phyloP scores from a whole-genome alignment of 2,113 vertebrate species.

The Gadus macrocephalus region DNA sequence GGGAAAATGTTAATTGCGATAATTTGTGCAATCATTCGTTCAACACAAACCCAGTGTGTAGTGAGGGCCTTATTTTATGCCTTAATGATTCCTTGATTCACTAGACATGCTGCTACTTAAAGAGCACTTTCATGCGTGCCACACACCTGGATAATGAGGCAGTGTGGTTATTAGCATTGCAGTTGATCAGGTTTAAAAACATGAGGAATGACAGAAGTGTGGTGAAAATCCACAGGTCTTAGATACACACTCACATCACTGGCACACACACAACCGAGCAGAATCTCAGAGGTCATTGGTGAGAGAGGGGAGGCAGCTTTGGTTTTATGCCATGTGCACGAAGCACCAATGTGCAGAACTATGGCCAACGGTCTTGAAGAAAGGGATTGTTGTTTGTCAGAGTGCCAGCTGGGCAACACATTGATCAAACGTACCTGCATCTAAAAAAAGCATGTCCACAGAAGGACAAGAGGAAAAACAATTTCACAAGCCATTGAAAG shows the following conservation, averaged over 20 bases:
- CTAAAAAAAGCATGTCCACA: slow-evolving; percentile 12
- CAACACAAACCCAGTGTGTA: not conserved
- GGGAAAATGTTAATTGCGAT: too few relatives aligned
- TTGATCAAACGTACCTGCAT: slow-evolving; percentile 24
- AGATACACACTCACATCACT: slow-evolving; percentile 31
- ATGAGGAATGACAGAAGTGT: not conserved
- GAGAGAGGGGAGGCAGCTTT: too few relatives aligned
- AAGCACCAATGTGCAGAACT: too few relatives aligned
- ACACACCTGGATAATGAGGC: slow-evolving; percentile 18
- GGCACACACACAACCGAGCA: slow-evolving; percentile 21
- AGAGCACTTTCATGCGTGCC: slow-evolving; percentile 11
- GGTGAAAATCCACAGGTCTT: not conserved
- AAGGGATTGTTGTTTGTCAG: slow-evolving; percentile 1
- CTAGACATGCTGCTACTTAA: slow-evolving; percentile 8
- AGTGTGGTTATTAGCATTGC: not conserved
- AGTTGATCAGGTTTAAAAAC: not conserved
- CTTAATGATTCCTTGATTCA: slow-evolving; percentile 29
- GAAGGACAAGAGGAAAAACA: slow-evolving; percentile 17
- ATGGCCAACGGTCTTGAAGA: slow-evolving; percentile 3
- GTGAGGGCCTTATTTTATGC: slow-evolving; percentile 5
- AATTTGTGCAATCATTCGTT: too few relatives aligned
- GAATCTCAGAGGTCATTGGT: not conserved
- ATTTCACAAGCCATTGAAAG: slow-evolving; percentile 25
- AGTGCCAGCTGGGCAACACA: slow-evolving; percentile 13
- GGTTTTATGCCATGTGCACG: too few relatives aligned